Base-by-base conservation (phyloP, 2,113 vertebrate species). In the Okapia johnstoni region DNA sequence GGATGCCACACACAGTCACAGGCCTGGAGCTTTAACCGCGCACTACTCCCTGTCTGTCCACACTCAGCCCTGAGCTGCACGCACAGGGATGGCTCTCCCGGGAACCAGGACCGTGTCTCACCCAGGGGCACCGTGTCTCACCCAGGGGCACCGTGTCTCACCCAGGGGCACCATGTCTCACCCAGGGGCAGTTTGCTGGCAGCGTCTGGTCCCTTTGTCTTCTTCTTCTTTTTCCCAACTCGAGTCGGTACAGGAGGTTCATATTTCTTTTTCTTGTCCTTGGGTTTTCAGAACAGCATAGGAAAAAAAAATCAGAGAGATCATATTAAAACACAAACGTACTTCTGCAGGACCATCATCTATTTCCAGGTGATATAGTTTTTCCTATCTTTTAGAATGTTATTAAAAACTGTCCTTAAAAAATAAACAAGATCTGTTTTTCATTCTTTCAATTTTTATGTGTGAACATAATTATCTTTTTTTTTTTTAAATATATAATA, bases 191-290 rank as follows among this genome's bases (percentile, higher is more conserved):
- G 99, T 97, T 99, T 99, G 98, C 99, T 99, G 85, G 99, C 99
- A 96, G 99, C 99, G 99, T 99, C 99, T 61, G 99, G 99, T 84
- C 99, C 99, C 98, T 99, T 99, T 12, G 99, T 99, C 97, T 99
- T 99, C 99, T 99, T 99, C 99, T 99, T 99, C 98, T 99, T 99
- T 97, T 99, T 99, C 52, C 99, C 99, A 95, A 99, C 99, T 99
- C 99, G 99, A n/a, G 99, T 99, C 95, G 99, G 99, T 96, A 99
- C 99, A 2, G 99, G 99, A 76, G 99, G 99, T 96, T 99, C 99
- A 5, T 99, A 99, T 97, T 99, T 99, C 98, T 99, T 99, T 97
- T 99, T 99, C 99, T 99, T 99, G 98, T 99, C 99, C 99, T 99
- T 98, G 61, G 52, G 73, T 92, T 95, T 97, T 96, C 88, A 98